Conservation (phyloP, 2,113 vertebrate species). For the Lethenteron reissneri region DNA sequence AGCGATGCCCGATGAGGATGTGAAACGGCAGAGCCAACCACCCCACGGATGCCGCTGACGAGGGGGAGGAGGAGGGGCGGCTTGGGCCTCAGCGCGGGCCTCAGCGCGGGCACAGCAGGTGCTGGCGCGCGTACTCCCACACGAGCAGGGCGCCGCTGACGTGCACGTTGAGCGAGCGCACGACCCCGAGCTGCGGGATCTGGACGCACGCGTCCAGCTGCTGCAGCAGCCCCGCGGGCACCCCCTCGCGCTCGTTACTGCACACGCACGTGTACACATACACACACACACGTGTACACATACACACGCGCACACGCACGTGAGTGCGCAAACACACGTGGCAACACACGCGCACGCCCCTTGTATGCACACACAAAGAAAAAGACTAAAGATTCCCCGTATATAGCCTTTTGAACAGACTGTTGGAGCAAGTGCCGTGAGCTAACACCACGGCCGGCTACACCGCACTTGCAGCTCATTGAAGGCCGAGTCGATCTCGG, state of each 20-base stretch:
- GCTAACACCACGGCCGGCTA: too few relatives aligned
- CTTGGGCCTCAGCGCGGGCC: too few relatives aligned
- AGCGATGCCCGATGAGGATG: too few relatives aligned
- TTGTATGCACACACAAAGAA: too few relatives aligned
- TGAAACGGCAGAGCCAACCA: too few relatives aligned
- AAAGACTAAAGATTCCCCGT: too few relatives aligned
- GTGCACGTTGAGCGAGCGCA: constrained; percentile 77
- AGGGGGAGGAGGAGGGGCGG: too few relatives aligned
- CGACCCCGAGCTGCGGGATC: constrained; percentile 74
- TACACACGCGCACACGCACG: not conserved
- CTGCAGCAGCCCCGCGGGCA: constrained; percentile 65
- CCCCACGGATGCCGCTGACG: too few relatives aligned
- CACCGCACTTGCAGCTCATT: too few relatives aligned
- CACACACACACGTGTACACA: not conserved
- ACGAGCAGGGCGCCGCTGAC: constrained; percentile 84
- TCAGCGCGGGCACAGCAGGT: constrained; percentile 17
- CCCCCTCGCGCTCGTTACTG: constrained; percentile 80
- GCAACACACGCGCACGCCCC: not conserved
- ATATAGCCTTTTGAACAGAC: too few relatives aligned
- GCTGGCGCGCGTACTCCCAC: constrained; percentile 82
- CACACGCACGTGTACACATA: not conserved
- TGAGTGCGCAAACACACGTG: not conserved
- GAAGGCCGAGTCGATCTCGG: too few relatives aligned
- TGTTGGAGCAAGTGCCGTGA: too few relatives aligned
- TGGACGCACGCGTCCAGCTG: constrained; percentile 79